phyloP scores from a whole-genome alignment of 2,797 vertebrate species.

The Lerista edwardsae region DNA sequence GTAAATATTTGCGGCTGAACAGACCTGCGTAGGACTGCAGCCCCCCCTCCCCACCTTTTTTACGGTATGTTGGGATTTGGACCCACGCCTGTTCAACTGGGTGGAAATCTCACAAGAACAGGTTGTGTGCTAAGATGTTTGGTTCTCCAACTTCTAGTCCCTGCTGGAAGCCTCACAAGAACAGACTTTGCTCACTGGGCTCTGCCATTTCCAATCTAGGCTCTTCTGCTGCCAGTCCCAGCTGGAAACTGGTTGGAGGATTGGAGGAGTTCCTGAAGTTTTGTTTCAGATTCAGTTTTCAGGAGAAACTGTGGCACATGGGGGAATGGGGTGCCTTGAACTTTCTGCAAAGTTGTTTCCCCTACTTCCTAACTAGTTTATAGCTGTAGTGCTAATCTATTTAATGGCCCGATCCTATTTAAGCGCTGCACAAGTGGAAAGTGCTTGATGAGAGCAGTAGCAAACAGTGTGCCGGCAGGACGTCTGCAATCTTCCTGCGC shows the following conservation, averaged over 20 bases:
- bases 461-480: no score
- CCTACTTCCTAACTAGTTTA: not conserved
- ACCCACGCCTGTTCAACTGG: conserved; percentile 24
- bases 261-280: not conserved
- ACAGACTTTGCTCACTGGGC: not conserved
- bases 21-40: conserved; percentile 33
- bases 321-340: conserved; percentile 9
- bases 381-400: conserved; percentile 13
- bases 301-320: conserved; percentile 8
- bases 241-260: conserved; percentile 22
- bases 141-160: conserved; percentile 6
- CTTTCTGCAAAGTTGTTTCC: not conserved
- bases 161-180: conserved; percentile 27
- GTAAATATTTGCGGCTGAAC: conserved; percentile 33
- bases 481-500: no score
- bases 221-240: conserved; percentile 8
- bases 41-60: conserved; percentile 5
- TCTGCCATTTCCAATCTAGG: conserved; percentile 28
- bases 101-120: conserved; percentile 51
- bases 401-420: not conserved
- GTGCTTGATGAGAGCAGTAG: no score
- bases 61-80: conserved; percentile 40
- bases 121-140: not conserved
- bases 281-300: conserved; percentile 21
- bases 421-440: no score